Conservation (phyloP, 53 echinoderm and acorn worm genomes). For the Echinometra lucunter region DNA sequence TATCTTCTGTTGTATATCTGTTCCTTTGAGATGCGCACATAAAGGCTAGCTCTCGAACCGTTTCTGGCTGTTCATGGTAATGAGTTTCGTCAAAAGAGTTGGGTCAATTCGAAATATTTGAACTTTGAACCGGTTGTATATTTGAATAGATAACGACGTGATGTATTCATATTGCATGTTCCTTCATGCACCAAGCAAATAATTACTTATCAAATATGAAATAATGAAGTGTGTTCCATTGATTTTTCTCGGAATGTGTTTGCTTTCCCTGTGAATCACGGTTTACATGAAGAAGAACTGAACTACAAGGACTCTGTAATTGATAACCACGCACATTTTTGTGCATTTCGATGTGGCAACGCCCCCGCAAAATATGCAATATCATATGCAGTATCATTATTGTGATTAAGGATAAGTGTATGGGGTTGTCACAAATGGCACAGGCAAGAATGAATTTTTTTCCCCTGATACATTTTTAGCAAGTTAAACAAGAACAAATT, state of each 20-base stretch:
- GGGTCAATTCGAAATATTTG: neutral
- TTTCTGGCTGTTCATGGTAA: neutral
- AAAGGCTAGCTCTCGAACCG: neutral
- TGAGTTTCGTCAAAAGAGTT: neutral
- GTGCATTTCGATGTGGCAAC: neutral
- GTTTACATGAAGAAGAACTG: neutral
- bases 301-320: neutral
- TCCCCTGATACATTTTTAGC: too few species aligned
- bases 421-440: too few species aligned
- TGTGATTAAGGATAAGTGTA: neutral
- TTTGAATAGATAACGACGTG: neutral
- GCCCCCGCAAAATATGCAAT: neutral
- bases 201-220: neutral
- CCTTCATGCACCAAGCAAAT: conserved; percentile 1
- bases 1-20: neutral
- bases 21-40: neutral
- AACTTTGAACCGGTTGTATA: conserved; percentile 18
- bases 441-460: too few species aligned
- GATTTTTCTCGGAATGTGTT: conserved; percentile 23
- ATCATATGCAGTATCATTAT: neutral
- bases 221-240: neutral
- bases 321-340: neutral
- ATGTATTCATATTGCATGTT: neutral
- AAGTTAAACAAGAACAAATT: too few species aligned
- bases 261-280: conserved; percentile 4